Percentiles rank a stretch among this genome's conserved stretches.
These are phyloP conservation scores for Chascanopsetta lugubris DNA, from an alignment of 2,113 vertebrate species.

Conservation along the genomic window DNA sequence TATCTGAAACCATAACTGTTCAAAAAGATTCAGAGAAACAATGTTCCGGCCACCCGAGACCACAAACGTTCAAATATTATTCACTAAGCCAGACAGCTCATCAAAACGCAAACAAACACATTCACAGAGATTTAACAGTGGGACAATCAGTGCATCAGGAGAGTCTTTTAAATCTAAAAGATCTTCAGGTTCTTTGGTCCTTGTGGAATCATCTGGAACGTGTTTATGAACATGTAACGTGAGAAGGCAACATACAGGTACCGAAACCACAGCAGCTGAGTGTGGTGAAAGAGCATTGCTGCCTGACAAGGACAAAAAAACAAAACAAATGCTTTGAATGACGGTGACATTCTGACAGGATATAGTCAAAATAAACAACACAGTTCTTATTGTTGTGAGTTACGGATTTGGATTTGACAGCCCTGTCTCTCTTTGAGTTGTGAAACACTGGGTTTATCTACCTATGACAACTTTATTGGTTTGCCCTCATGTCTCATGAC, in stretches of 20 bases:
- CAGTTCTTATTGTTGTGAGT: too few species aligned
- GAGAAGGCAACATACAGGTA: slow-evolving; percentile 88
- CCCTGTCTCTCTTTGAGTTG: too few species aligned
- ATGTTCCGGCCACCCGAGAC: background rate
- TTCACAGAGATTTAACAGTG: background rate
- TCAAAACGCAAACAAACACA: slow-evolving; percentile 6
- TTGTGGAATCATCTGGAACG: slow-evolving; percentile 81
- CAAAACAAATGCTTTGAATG: background rate
- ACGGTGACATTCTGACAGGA: too few species aligned
- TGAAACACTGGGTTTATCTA: too few species aligned
- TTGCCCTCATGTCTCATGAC: too few species aligned
- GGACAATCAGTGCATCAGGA: slow-evolving; percentile 3
- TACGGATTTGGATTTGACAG: too few species aligned
- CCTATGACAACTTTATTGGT: too few species aligned
- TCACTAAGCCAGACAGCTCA: slow-evolving; percentile 11
- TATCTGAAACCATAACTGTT: too few species aligned
- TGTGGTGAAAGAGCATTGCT: slow-evolving; percentile 90
- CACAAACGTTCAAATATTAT: background rate
- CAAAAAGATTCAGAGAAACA: background rate
- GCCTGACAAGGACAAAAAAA: slow-evolving; percentile 75
- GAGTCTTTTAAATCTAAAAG: slow-evolving; percentile 62
- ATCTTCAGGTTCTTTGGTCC: slow-evolving; percentile 71
- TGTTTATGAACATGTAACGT: slow-evolving; percentile 93
- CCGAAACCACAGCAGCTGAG: slow-evolving; percentile 95
- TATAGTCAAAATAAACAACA: too few species aligned